A percentile compares a stretch with the other conserved stretches of the same genome.
phyloP scores from a whole-genome alignment of 2,888 invertebrate species.

The Eristalinus aeneus region DNA sequence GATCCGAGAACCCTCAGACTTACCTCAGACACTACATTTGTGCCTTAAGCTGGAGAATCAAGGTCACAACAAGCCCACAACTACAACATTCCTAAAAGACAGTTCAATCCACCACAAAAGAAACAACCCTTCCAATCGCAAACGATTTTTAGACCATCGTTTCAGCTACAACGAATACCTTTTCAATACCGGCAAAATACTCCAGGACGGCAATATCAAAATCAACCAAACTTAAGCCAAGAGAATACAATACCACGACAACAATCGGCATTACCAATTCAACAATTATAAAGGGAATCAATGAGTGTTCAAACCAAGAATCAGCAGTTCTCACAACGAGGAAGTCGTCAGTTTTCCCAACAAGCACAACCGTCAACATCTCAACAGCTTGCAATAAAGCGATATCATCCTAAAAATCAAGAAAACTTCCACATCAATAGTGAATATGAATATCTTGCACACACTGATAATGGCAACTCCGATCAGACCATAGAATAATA shows the following conservation, averaged over 20 bases:
- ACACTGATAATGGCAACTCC: conserved; percentile 11
- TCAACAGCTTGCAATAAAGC: too few species aligned
- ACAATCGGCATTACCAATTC: neutral
- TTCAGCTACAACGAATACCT: neutral
- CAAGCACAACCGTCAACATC: too few species aligned
- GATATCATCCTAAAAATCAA: neutral
- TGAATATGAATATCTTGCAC: conserved; percentile 13
- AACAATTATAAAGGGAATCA: neutral
- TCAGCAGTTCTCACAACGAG: too few species aligned
- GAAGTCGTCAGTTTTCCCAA: too few species aligned
- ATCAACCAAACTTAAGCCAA: neutral
- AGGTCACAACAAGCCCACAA: too few species aligned
- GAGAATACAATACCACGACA: neutral
- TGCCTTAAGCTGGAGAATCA: too few species aligned
- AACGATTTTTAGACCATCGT: neutral
- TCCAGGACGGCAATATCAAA: neutral
- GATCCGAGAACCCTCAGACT: too few species aligned
- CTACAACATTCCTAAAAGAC: too few species aligned
- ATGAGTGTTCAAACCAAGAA: too few species aligned
- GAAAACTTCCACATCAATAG: conserved; percentile 36
- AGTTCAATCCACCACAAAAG: too few species aligned
- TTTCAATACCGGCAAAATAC: neutral
- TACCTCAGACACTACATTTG: conserved; percentile 15
- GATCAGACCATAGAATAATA: conserved; percentile 16
- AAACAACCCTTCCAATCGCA: neutral